Evolutionary conservation across 2,888 invertebrate genomes (phyloP).

Genomic region (Limnephilus auricula): DNA sequence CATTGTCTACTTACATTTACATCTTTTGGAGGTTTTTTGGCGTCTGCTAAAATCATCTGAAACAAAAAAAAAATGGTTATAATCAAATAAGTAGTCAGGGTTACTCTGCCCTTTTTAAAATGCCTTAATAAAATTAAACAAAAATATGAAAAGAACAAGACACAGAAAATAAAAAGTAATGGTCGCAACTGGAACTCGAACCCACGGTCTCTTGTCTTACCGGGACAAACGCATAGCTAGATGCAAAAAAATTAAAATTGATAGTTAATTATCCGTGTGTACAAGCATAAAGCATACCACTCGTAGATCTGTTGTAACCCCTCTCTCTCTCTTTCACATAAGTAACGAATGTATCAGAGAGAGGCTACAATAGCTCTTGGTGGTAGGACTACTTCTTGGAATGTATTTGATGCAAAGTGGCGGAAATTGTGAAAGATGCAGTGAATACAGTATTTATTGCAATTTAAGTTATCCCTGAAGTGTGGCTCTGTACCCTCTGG

Average conservation of each 20-base stretch:
- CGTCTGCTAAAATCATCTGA: constrained; percentile 87
- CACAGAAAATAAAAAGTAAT: too few relatives aligned
- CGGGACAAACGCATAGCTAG: too few relatives aligned
- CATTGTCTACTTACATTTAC: constrained; percentile 83
- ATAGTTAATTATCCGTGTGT: background rate
- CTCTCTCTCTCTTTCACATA: background rate
- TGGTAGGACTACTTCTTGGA: background rate
- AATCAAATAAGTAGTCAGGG: background rate
- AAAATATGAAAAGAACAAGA: too few relatives aligned
- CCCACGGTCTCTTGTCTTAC: too few relatives aligned
- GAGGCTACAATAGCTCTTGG: background rate
- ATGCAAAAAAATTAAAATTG: background rate
- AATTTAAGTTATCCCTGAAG: background rate
- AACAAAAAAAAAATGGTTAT: constrained; percentile 70
- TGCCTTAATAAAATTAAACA: background rate
- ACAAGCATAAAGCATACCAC: too few relatives aligned
- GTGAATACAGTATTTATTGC: background rate
- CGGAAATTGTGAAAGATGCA: background rate
- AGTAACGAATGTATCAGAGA: background rate
- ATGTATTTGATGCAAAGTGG: background rate
- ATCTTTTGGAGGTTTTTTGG: constrained; percentile 91
- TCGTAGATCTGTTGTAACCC: too few relatives aligned
- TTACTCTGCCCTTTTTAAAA: background rate
- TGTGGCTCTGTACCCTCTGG: too few relatives aligned
- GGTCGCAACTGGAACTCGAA: too few relatives aligned